phyloP scores from a whole-genome alignment of 35 echinoderm and acorn worm species.

The Amphiura filiformis region DNA sequence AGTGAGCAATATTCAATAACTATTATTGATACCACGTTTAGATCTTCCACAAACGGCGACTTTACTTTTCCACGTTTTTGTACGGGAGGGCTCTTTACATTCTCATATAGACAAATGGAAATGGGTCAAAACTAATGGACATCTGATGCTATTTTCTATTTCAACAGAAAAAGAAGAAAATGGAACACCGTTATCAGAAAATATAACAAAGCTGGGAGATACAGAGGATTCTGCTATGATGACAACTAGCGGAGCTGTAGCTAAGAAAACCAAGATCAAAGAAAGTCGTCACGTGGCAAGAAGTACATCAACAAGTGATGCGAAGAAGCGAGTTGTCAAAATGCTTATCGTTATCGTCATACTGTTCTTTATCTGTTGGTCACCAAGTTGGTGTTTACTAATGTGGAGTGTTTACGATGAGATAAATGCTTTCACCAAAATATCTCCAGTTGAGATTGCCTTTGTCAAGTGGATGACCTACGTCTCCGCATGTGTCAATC shows the following conservation, averaged over 20 bases:
- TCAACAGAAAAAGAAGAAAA: constrained; percentile 86
- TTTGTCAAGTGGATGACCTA: constrained; percentile 69
- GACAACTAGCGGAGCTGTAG: neutral
- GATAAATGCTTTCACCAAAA: neutral
- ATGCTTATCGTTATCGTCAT: constrained; percentile 90
- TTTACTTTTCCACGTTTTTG: too few species aligned
- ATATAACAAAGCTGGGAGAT: constrained; percentile 33
- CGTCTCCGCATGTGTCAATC: constrained; percentile 86
- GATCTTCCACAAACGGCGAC: too few species aligned
- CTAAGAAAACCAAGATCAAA: neutral
- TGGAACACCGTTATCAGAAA: constrained; percentile 54
- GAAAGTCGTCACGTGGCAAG: constrained; percentile 35
- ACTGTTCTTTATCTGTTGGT: constrained; percentile 91
- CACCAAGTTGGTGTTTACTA: constrained; percentile 82
- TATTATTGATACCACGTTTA: too few species aligned
- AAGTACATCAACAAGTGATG: constrained; percentile 73
- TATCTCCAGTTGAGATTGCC: constrained; percentile 27
- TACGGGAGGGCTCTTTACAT: too few species aligned
- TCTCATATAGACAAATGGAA: too few species aligned
- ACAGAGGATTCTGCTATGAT: constrained; percentile 8
- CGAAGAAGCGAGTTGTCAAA: constrained; percentile 89
- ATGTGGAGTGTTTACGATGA: constrained; percentile 62
- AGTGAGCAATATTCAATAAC: too few species aligned
- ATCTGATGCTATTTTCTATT: too few species aligned
- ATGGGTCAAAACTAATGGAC: too few species aligned